Base-by-base conservation (phyloP, 2,797 vertebrate genomes). In the Ctenochaetus hawaiiensis region DNA sequence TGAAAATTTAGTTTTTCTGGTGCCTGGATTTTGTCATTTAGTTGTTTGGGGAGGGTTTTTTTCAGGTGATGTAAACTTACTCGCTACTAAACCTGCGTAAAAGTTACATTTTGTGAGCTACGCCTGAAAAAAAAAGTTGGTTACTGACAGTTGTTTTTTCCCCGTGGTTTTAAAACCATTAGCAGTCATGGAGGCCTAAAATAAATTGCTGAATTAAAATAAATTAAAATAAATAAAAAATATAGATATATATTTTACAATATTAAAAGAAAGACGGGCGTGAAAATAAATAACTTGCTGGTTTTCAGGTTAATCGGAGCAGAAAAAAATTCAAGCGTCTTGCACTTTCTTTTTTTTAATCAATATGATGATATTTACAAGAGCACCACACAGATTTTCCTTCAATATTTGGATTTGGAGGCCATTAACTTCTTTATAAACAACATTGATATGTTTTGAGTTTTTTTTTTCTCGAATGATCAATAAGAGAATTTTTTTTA, bases 181-280 rank as follows among this genome's bases (percentile, higher is more conserved):
- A 70, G 48, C 45, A 57, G 4, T 12, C 57, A 11, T 67, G 23
- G 9, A 30, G 9, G 41, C 41, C 10, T 54, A 52, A 77, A 69
- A 82, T 45, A 64, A 64, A 77, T 34, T 43, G 5, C 17, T 47
- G 17, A 67, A 68, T 75, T 64, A 60, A 78, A 70, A 72, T 3
- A 26, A n/a, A n/a, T n/a, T 30, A 45, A 3, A 30, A 37, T 70
- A 70, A 67, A 57, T 23, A 7, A 6, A 30, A n/a, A 30, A 30
- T 30, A 30, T 30, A 30, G 26, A 30, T 26, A 26, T 4, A 30
- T 30, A 61, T 60, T 75, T 62, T 10, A 39, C 37, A 72, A 69
- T 23, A 30, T 52, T 13, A 39, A 57, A 13, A 62, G 13, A 80
- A 61, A 79, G 26, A 54, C 37, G 2, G 68, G 37, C 65, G 37